Conservation (phyloP, 1,140 invertebrate genomes). For the Drosophila quadrilineata region DNA sequence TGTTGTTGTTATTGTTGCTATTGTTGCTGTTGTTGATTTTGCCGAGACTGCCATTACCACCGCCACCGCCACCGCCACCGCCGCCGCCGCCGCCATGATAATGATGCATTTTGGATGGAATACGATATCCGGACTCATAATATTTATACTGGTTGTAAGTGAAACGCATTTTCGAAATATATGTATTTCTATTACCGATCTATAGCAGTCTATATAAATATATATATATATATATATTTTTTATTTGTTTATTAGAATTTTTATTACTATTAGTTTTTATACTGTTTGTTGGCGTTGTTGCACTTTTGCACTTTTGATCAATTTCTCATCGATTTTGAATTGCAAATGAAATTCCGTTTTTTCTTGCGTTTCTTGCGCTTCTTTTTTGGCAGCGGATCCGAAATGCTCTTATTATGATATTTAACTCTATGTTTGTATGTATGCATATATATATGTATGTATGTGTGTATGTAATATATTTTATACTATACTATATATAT, state of each 20-base stretch:
- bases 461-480: no score
- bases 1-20: conserved; percentile 20
- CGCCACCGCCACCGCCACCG: conserved; percentile 1
- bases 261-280: not conserved
- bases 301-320: no score
- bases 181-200: conserved; percentile 10
- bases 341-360: no score
- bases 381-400: not conserved
- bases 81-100: conserved; percentile 43
- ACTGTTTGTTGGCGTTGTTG: no score
- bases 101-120: conserved; percentile 79
- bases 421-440: conserved; percentile 5
- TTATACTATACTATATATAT: no score
- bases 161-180: conserved; percentile 67
- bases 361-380: not conserved
- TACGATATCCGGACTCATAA: conserved; percentile 79
- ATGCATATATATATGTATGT: conserved; percentile 11
- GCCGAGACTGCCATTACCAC: conserved; percentile 15
- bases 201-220: no score
- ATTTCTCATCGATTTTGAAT: no score
- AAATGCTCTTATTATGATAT: conserved; percentile 14
- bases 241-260: conserved; percentile 36
- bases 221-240: conserved; percentile 22
- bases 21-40: conserved; percentile 35
- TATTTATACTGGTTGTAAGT: conserved; percentile 81